A percentile compares a stretch with the other conserved stretches of the same genome.
Conservation (phyloP, 2,113 vertebrate genomes). For the Puntigrus tetrazona region DNA sequence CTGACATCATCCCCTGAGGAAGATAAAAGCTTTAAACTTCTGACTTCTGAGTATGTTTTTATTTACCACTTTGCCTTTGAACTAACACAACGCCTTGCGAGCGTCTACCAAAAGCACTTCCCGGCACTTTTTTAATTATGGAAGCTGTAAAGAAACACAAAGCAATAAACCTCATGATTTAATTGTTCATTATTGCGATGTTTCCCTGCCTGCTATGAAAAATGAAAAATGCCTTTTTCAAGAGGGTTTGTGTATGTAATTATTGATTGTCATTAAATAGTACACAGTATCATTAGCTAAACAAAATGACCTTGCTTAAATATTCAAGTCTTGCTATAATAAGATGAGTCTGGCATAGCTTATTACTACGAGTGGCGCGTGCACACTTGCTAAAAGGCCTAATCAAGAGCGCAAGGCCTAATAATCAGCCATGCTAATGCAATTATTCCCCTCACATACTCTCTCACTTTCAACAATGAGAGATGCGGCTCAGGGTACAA, state of each 20-base stretch:
- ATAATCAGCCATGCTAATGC: slow-evolving; percentile 65
- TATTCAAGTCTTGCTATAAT: slow-evolving; percentile 53
- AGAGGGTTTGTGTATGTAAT: slow-evolving; percentile 22
- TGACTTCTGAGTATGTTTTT: slow-evolving; percentile 45
- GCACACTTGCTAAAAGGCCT: slow-evolving; percentile 58
- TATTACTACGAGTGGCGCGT: slow-evolving; percentile 56
- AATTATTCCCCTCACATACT: slow-evolving; percentile 45
- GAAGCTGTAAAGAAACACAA: slow-evolving; percentile 20
- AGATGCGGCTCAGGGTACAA: slow-evolving; percentile 21
- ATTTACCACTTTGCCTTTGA: slow-evolving; percentile 54
- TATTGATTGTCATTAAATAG: slow-evolving; percentile 46
- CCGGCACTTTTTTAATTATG: slow-evolving; percentile 49
- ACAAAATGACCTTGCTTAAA: slow-evolving; percentile 41
- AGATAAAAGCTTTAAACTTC: slow-evolving; percentile 50
- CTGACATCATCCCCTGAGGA: slow-evolving; percentile 56
- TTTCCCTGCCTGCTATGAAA: neutral
- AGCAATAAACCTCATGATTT: slow-evolving; percentile 7
- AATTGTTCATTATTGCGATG: slow-evolving; percentile 18
- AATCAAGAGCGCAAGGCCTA: slow-evolving; percentile 62
- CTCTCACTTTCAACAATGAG: slow-evolving; percentile 43
- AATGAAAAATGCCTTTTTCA: slow-evolving; percentile 21
- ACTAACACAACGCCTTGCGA: slow-evolving; percentile 12
- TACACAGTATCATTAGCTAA: slow-evolving; percentile 41
- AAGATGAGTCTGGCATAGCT: slow-evolving; percentile 30
- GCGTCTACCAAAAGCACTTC: slow-evolving; percentile 25